Evolutionary conservation across 2,888 invertebrate genomes (phyloP).

Genomic region (Gibbula magus): DNA sequence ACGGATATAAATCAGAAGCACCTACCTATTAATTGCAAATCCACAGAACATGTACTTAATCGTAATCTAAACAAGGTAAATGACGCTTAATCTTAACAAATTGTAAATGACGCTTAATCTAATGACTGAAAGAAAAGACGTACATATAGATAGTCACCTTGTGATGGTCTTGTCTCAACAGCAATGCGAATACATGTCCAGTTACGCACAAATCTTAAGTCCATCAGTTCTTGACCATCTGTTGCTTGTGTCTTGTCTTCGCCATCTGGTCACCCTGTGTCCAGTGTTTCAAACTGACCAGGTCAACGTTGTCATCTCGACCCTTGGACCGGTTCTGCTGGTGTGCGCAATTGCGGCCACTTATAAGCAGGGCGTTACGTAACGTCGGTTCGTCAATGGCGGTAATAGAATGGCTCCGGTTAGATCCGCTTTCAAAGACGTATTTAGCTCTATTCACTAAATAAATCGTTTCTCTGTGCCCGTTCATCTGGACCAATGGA

Average conservation of each 20-base stretch:
- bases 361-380: slow-evolving; percentile 3
- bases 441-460: slow-evolving; percentile 9
- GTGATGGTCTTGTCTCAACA: too few species aligned
- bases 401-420: not conserved
- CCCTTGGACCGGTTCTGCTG: slow-evolving; percentile 5
- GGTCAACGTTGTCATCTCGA: slow-evolving; percentile 4
- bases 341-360: not conserved
- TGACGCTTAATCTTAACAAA: too few species aligned
- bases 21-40: too few species aligned
- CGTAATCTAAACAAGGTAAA: too few species aligned
- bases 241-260: not conserved
- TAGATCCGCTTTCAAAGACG: not conserved
- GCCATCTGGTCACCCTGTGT: not conserved
- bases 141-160: too few species aligned
- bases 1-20: too few species aligned
- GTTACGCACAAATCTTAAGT: too few species aligned
- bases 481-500: slow-evolving; percentile 6
- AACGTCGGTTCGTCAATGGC: not conserved
- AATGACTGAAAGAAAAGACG: too few species aligned
- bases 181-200: too few species aligned
- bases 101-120: too few species aligned
- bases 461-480: not conserved
- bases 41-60: too few species aligned
- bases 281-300: slow-evolving; percentile 16
- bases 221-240: too few species aligned